phyloP scores from a whole-genome alignment of 2,113 vertebrate species.

The Passer domesticus region DNA sequence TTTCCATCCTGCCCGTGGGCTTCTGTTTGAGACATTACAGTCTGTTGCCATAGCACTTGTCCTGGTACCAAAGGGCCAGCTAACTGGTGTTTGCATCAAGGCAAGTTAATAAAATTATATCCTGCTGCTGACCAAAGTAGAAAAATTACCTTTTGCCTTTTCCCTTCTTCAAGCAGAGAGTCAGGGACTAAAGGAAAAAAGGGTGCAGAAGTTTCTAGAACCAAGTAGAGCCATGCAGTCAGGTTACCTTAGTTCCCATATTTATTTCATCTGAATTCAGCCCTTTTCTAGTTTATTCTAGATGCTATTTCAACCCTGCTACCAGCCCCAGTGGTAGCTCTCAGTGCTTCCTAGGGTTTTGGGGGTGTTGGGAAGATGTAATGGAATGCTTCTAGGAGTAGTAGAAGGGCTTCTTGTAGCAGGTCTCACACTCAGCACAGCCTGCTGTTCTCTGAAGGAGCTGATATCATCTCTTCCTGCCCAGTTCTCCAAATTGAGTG shows the following conservation, averaged over 20 bases:
- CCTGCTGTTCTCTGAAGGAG: background rate
- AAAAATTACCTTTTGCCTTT: background rate
- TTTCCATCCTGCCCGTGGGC: background rate
- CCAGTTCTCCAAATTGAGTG: background rate
- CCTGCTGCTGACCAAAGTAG: background rate
- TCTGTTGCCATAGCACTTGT: conserved; percentile 1
- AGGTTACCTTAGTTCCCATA: background rate
- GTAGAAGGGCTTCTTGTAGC: background rate
- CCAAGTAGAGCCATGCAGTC: background rate
- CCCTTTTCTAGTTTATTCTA: background rate
- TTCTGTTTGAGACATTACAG: conserved; percentile 27
- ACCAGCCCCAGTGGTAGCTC: background rate
- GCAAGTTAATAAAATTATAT: background rate
- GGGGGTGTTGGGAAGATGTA: background rate
- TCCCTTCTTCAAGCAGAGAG: background rate
- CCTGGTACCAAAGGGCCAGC: background rate
- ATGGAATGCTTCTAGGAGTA: background rate
- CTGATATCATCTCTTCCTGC: background rate
- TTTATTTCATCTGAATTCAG: background rate
- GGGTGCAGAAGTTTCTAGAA: background rate
- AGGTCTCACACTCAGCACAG: background rate
- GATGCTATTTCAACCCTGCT: background rate
- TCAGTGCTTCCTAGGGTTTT: background rate
- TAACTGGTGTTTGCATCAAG: background rate
- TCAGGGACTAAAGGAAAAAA: background rate